These are phyloP conservation scores for Limonius californicus DNA, from an alignment of 1,140 invertebrate genomes.

Conservation along the genomic window DNA sequence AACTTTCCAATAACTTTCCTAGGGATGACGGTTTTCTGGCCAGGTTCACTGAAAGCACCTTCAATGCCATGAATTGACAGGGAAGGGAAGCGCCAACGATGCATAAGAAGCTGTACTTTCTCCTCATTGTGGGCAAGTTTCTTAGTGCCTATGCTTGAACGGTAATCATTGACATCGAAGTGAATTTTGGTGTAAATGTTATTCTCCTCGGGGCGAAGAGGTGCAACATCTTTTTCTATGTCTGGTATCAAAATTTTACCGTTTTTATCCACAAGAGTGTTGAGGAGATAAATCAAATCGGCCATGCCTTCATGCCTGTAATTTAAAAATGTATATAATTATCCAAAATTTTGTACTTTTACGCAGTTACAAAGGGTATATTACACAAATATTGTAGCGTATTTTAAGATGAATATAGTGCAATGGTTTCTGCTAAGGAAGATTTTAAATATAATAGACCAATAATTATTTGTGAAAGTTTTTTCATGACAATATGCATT, in stretches of 20 bases:
- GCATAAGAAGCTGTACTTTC: constrained; percentile 78
- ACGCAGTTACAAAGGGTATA: too few species aligned
- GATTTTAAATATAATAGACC: too few species aligned
- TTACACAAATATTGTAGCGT: too few species aligned
- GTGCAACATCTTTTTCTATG: constrained; percentile 74
- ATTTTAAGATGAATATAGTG: too few species aligned
- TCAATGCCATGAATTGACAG: constrained; percentile 84
- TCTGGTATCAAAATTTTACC: constrained; percentile 80
- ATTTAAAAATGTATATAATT: too few species aligned
- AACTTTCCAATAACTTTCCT: constrained; percentile 94
- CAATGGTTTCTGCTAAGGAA: too few species aligned
- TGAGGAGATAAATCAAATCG: constrained; percentile 81
- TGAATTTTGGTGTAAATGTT: constrained; percentile 82
- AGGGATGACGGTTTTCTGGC: constrained; percentile 94
- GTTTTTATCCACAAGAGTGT: constrained; percentile 76
- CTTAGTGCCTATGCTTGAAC: constrained; percentile 64
- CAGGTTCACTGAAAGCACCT: constrained; percentile 89
- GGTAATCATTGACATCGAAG: constrained; percentile 83
- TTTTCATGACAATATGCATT: too few species aligned
- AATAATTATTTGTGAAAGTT: too few species aligned
- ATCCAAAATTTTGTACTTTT: too few species aligned
- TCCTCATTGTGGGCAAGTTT: constrained; percentile 71
- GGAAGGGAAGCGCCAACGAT: constrained; percentile 86
- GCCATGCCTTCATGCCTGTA: constrained; percentile 79
- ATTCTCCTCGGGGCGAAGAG: constrained; percentile 70